Base-by-base conservation (phyloP, 2,113 vertebrate genomes). In the Tetraodon nigroviridis region DNA sequence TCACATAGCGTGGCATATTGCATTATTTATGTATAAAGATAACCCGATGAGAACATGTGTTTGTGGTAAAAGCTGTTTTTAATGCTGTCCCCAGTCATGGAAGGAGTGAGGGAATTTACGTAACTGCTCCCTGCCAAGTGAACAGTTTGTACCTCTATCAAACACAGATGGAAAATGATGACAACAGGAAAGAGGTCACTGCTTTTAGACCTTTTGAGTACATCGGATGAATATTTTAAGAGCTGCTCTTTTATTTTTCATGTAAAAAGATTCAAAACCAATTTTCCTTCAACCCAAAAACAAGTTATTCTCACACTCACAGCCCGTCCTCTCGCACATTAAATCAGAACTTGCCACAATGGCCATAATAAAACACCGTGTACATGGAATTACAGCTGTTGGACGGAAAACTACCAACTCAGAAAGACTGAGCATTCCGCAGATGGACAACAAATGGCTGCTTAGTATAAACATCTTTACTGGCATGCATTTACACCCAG, bases 51-150 rank as follows among this genome's bases (percentile, higher is more conserved):
- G 52, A 73, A 29, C 54, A 64, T 67, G 58, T 51, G 54, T 18
- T 57, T 68, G 62, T 65, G 62, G 55, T 50, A 65, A 18, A 11
- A 51, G 44, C 48, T 18, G 71, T 77, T 16, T 69, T 77, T 14
- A 64, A 53, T 64, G n/a, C 53, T 60, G 44, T 75, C 66, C 64
- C 58, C 63, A 55, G 64, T 51, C 69, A 78, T 53, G 40, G 37
- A 53, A 64, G 20, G 57, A 67, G 22, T 64, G 55, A 22, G 54
- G 67, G 42, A 53, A 56, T 67, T 86, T 87, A 86, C 64, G 69
- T 85, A 86, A 86, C 59, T 48, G 78, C 78, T 74, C 76, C 74
- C 67, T 41, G 50, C 40, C 1, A 49, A 53, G 58, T 56, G 76
- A 82, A 84, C 77, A 76, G 73, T 65, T 64, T 47, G 75, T 62